Percentiles rank a stretch among this genome's conserved stretches.
Evolutionary conservation across 2,113 vertebrate species (phyloP).

Genomic region (zebrafish (Danio rerio)): DNA sequence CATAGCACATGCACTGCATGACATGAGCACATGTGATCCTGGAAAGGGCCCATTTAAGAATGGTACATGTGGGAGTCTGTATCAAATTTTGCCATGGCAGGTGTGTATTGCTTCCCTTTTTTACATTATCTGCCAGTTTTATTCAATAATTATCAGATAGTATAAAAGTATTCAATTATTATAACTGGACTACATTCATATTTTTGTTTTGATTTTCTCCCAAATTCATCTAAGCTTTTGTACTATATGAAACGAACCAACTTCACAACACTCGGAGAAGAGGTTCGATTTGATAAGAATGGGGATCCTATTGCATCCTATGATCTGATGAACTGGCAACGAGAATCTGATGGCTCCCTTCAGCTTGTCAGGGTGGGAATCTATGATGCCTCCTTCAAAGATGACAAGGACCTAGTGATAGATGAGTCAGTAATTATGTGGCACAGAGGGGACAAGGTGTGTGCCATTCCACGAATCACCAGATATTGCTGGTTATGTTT

Average conservation of each 20-base stretch:
- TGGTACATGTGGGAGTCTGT: constrained; percentile 64
- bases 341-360: constrained; percentile 63
- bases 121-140: too few relatives aligned
- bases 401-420: constrained; percentile 60
- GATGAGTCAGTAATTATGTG: constrained; percentile 69
- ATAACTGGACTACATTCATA: too few relatives aligned
- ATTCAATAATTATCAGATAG: too few relatives aligned
- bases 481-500: constrained; percentile 60
- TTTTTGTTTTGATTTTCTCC: constrained; percentile 52
- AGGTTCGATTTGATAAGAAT: constrained; percentile 72
- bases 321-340: constrained; percentile 78
- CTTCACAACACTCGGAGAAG: constrained; percentile 69
- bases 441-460: constrained; percentile 72
- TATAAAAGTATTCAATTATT: neutral
- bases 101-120: constrained; percentile 56
- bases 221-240: constrained; percentile 63
- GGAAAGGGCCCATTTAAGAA: constrained; percentile 67
- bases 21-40: constrained; percentile 65
- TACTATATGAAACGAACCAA: constrained; percentile 70
- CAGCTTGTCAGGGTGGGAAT: constrained; percentile 71
- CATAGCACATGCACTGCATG: constrained; percentile 74
- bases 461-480: constrained; percentile 53
- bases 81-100: constrained; percentile 70
- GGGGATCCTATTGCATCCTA: constrained; percentile 76
- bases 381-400: constrained; percentile 66